Percentiles rank a stretch among this genome's conserved stretches.
phyloP scores from a whole-genome alignment of 2,113 vertebrate genomes.

The Archilochus colubris region DNA sequence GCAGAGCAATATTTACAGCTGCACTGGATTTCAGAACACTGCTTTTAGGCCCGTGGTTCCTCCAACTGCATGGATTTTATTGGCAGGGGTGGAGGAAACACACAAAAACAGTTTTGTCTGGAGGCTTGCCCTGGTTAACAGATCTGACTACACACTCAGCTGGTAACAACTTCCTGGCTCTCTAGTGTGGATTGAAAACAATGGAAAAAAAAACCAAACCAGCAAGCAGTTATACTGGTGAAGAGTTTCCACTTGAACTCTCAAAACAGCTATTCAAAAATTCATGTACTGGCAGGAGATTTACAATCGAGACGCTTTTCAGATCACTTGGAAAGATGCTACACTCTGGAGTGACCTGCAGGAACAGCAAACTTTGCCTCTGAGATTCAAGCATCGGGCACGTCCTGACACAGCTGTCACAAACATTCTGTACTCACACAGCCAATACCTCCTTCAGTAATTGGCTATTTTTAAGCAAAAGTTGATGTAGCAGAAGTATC shows the following conservation, averaged over 20 bases:
- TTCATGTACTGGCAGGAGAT: not conserved
- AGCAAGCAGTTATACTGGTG: not conserved
- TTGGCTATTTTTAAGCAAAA: not conserved
- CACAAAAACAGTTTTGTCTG: conserved; percentile 36
- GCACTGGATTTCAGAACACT: not conserved
- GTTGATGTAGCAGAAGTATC: not conserved
- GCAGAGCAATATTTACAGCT: conserved; percentile 46
- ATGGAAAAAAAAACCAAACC: not conserved
- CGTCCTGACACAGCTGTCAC: not conserved
- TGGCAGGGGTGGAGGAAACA: conserved; percentile 31
- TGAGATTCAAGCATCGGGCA: not conserved
- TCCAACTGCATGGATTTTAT: conserved; percentile 31
- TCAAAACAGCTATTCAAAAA: conserved; percentile 24
- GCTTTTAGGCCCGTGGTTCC: conserved; percentile 35
- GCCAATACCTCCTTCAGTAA: not conserved
- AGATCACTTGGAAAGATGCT: not conserved
- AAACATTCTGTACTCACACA: not conserved
- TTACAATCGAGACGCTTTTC: not conserved
- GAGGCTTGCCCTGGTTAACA: conserved; percentile 19
- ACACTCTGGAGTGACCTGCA: not conserved
- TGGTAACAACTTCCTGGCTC: conserved; percentile 48
- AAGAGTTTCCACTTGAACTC: conserved; percentile 43
- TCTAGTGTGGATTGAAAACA: conserved; percentile 21
- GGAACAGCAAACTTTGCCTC: not conserved
- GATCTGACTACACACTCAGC: not conserved